These are phyloP conservation scores for Hydriomena furcata DNA, from an alignment of 2,888 invertebrate genomes.

Conservation along the genomic window DNA sequence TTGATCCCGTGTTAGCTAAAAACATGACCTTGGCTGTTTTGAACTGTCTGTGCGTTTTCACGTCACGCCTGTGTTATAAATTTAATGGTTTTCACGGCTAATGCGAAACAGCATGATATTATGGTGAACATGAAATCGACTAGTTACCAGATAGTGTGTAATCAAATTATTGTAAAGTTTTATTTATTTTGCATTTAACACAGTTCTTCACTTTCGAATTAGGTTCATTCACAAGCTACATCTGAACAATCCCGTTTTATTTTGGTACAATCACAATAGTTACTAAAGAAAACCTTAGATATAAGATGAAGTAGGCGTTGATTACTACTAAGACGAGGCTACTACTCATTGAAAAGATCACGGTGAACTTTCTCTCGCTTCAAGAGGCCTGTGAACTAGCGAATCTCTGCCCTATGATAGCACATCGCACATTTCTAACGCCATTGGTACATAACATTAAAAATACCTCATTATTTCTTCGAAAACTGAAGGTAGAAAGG, in stretches of 20 bases:
- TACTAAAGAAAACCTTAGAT: neutral
- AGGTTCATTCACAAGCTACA: no score
- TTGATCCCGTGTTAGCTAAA: conserved; percentile 42
- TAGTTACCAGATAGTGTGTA: neutral
- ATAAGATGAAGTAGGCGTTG: neutral
- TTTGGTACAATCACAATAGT: no score
- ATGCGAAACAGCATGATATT: conserved; percentile 19
- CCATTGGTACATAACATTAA: no score
- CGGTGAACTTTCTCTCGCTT: conserved; percentile 19
- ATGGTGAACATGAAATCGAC: conserved; percentile 5
- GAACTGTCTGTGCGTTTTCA: conserved; percentile 30
- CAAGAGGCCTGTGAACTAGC: conserved; percentile 7
- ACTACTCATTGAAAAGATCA: conserved; percentile 11
- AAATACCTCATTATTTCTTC: no score
- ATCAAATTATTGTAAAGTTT: no score
- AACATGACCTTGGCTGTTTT: conserved; percentile 34
- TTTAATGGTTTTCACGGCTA: conserved; percentile 29
- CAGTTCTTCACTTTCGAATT: no score
- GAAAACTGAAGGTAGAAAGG: no score
- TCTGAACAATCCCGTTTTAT: no score
- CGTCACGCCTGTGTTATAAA: conserved; percentile 34
- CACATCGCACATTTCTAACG: neutral
- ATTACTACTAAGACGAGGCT: neutral
- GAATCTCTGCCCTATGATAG: neutral
- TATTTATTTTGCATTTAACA: no score